Evolutionary conservation across 2,888 invertebrate genomes (phyloP).

Genomic region (Drosophila nr. perissopoda): DNA sequence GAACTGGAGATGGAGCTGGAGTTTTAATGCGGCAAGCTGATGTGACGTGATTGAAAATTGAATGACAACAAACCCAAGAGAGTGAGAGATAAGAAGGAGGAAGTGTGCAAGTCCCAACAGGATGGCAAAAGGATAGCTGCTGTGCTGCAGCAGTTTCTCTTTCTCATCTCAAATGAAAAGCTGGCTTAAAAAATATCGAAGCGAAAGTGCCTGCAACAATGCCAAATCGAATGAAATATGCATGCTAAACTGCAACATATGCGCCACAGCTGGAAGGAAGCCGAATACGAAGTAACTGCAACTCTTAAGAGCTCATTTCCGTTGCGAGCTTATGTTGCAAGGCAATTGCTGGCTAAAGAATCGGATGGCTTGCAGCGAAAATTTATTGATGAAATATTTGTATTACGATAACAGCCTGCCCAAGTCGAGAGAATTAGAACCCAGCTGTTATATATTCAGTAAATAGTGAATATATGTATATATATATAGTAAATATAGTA

Average conservation of each 20-base stretch:
- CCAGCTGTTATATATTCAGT: neutral
- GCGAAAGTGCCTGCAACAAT: constrained; percentile 25
- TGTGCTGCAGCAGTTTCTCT: constrained; percentile 28
- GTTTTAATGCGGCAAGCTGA: neutral
- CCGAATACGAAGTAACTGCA: neutral
- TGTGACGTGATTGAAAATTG: constrained; percentile 48
- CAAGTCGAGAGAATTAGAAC: too few species aligned
- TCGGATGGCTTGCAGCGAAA: neutral
- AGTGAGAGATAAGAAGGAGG: too few species aligned
- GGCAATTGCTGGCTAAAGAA: neutral
- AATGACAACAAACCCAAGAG: constrained; percentile 14
- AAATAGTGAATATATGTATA: neutral
- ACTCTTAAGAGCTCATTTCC: constrained; percentile 3
- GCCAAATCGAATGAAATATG: constrained; percentile 25
- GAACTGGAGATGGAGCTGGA: constrained; percentile 8
- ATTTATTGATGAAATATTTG: neutral
- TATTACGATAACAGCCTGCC: too few species aligned
- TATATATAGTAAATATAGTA: too few species aligned
- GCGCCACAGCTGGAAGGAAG: neutral
- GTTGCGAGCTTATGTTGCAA: neutral
- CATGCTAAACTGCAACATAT: neutral
- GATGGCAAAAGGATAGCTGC: constrained; percentile 28
- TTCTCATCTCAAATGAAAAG: constrained; percentile 18
- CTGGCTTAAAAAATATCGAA: constrained; percentile 35
- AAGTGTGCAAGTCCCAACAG: constrained; percentile 1